Percentiles rank a stretch among this genome's conserved stretches.
phyloP scores from a whole-genome alignment of 35 echinoderm and acorn worm genomes.

The Lytechinus variegatus region DNA sequence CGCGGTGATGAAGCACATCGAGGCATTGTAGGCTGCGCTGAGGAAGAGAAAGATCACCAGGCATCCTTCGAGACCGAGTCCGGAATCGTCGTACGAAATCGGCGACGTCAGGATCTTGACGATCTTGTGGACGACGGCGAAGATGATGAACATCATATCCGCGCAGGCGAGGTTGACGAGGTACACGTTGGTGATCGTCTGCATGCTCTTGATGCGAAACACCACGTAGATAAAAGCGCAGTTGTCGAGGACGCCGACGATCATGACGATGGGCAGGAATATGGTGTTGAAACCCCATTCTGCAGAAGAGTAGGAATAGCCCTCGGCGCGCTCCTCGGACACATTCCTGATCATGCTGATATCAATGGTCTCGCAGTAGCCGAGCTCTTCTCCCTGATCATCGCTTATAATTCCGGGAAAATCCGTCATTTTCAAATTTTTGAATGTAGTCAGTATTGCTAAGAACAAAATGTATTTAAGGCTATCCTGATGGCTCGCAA shows the following conservation, averaged over 20 bases:
- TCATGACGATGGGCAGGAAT: constrained; percentile 69
- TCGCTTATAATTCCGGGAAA: neutral
- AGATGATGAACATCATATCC: constrained; percentile 67
- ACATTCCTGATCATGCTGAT: neutral
- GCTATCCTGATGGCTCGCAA: too few relatives aligned
- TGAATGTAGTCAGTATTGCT: too few relatives aligned
- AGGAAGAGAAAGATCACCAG: constrained; percentile 60
- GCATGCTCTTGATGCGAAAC: constrained; percentile 64
- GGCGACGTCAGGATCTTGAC: constrained; percentile 58
- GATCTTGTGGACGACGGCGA: constrained; percentile 72
- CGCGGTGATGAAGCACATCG: constrained; percentile 70
- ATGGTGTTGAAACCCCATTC: constrained; percentile 68
- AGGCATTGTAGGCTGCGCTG: constrained; percentile 60
- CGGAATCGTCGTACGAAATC: constrained; percentile 57
- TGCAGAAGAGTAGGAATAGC: neutral
- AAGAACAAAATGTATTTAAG: too few relatives aligned
- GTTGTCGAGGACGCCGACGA: constrained; percentile 66
- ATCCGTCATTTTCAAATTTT: constrained; percentile 28
- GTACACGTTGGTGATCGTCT: constrained; percentile 86
- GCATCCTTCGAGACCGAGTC: constrained; percentile 62
- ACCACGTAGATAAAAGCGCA: constrained; percentile 77
- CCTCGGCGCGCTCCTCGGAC: neutral
- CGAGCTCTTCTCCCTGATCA: neutral
- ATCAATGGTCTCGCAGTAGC: neutral
- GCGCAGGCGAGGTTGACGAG: constrained; percentile 79